These are phyloP conservation scores for Redunca redunca DNA, from an alignment of 2,113 vertebrate species.

Conservation along the genomic window DNA sequence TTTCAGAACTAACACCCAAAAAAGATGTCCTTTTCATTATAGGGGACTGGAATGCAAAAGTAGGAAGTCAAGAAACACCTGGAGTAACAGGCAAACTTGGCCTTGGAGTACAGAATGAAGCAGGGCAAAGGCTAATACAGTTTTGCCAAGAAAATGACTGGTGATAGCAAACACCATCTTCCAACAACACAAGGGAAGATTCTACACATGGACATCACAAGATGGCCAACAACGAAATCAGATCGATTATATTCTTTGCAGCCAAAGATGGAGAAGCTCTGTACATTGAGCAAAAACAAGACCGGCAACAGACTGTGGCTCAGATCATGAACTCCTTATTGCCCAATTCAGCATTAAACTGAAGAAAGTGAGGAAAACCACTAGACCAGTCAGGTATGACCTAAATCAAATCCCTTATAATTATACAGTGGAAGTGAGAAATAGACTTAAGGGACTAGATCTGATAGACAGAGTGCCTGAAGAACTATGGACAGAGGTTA, in stretches of 20 bases:
- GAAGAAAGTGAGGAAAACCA: neutral
- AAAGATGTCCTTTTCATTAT: neutral
- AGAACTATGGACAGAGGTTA: neutral
- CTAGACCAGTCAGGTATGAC: neutral
- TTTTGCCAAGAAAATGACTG: neutral
- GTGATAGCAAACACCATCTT: neutral
- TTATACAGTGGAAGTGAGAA: neutral
- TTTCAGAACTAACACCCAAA: neutral
- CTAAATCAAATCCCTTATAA: neutral
- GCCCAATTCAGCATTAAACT: neutral
- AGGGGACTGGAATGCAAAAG: neutral
- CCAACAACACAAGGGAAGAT: neutral
- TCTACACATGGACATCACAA: neutral
- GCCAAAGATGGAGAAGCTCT: neutral
- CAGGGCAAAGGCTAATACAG: neutral
- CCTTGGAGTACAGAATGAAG: neutral
- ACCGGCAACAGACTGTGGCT: neutral
- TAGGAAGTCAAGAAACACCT: neutral
- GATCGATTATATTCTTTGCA: neutral
- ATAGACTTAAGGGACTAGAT: neutral
- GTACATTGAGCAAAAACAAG: neutral
- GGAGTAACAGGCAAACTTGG: neutral
- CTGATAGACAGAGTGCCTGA: neutral
- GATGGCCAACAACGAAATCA: fast-evolving
- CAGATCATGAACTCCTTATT: neutral